These are phyloP conservation scores for Scolopax mira DNA, from an alignment of 2,113 vertebrate species.

Conservation along the genomic window DNA sequence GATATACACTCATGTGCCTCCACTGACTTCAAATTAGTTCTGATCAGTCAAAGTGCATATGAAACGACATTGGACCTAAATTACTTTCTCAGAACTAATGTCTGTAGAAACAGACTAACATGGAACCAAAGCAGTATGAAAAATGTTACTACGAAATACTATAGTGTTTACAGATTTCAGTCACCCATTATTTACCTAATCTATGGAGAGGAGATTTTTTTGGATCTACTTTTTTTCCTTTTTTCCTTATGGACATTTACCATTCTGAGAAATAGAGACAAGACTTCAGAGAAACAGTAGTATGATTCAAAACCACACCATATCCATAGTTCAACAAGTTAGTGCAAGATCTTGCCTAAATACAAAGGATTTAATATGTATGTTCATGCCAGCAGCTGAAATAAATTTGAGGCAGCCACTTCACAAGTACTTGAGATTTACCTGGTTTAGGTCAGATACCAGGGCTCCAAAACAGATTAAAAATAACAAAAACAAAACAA, in stretches of 20 bases:
- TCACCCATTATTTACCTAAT: background rate
- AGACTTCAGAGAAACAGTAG: background rate
- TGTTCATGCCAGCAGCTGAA: background rate
- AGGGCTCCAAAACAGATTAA: background rate
- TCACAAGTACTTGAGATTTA: background rate
- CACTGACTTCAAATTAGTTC: background rate
- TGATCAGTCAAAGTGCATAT: background rate
- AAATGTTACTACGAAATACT: background rate
- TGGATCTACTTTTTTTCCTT: background rate
- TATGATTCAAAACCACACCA: background rate
- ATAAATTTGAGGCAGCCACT: background rate
- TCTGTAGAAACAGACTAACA: background rate
- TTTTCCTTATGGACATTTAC: background rate
- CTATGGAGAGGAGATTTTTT: background rate
- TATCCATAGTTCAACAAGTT: background rate
- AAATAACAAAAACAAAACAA: too few species aligned
- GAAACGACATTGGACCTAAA: background rate
- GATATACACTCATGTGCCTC: background rate
- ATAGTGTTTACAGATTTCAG: background rate
- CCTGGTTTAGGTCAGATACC: background rate
- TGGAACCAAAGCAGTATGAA: background rate
- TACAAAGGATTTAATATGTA: background rate
- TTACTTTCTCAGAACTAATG: background rate
- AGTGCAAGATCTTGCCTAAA: background rate
- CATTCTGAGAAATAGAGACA: background rate